phyloP scores from a whole-genome alignment of 2,797 vertebrate species.

The Fundulus diaphanus region DNA sequence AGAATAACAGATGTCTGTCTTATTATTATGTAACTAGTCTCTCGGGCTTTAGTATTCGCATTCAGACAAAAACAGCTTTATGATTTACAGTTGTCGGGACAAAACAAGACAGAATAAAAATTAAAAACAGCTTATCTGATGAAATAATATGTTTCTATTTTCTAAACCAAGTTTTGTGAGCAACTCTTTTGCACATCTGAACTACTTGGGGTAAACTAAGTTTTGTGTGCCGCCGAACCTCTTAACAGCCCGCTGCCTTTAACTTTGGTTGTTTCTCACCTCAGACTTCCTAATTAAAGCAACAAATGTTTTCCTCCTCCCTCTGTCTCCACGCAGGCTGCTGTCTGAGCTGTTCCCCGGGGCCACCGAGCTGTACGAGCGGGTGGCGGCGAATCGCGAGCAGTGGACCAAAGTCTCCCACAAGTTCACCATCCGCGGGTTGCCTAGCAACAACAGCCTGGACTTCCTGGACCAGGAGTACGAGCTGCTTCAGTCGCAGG shows the following conservation, averaged over 20 bases:
- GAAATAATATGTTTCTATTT: no score
- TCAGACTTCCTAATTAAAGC: neutral
- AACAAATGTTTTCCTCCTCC: neutral
- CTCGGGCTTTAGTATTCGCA: neutral
- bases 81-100: neutral
- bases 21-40: neutral
- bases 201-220: neutral
- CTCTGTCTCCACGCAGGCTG: slow-evolving; percentile 78
- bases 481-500: slow-evolving; percentile 85
- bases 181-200: neutral
- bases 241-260: neutral
- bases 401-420: slow-evolving; percentile 98
- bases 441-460: slow-evolving; percentile 97
- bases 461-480: slow-evolving; percentile 97
- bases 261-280: neutral
- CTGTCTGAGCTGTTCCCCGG: slow-evolving; percentile 92
- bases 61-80: no score
- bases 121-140: no score
- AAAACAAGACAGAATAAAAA: neutral
- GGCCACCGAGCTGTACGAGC: slow-evolving; percentile 89
- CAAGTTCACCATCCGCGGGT: slow-evolving; percentile 95
- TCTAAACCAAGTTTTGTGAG: no score
- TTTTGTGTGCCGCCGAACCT: neutral
- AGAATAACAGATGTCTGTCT: neutral
- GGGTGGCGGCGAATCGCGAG: slow-evolving; percentile 93